phyloP scores from a whole-genome alignment of 2,888 invertebrate genomes.

The Ophraella communa region DNA sequence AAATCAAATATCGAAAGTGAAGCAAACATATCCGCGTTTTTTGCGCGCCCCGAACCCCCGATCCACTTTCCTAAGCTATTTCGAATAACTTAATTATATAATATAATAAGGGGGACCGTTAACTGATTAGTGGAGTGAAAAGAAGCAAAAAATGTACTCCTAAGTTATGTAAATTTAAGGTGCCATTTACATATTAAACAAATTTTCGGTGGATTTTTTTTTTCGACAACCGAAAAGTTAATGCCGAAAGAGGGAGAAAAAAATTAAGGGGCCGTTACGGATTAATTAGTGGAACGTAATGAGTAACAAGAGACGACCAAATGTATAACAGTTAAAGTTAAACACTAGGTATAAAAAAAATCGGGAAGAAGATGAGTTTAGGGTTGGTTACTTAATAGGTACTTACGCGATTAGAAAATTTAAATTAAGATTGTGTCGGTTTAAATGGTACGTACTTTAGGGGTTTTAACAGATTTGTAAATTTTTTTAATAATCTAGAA shows the following conservation, averaged over 20 bases:
- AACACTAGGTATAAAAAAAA: neutral
- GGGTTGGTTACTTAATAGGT: constrained; percentile 1
- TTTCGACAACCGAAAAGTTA: constrained; percentile 22
- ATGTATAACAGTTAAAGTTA: constrained; percentile 1
- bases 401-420: neutral
- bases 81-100: constrained; percentile 33
- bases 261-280: constrained; percentile 26
- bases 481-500: too few relatives aligned
- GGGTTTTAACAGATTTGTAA: too few relatives aligned
- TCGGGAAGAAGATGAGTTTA: neutral
- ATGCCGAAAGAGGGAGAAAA: constrained; percentile 14
- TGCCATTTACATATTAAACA: constrained; percentile 34
- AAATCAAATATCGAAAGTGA: constrained; percentile 1
- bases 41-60: constrained; percentile 15
- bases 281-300: constrained; percentile 24
- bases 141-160: constrained; percentile 28
- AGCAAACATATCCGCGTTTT: constrained; percentile 4
- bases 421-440: too few relatives aligned
- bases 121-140: constrained; percentile 34
- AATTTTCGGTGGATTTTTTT: constrained; percentile 28
- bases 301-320: constrained; percentile 14
- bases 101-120: constrained; percentile 30
- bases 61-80: constrained; percentile 27
- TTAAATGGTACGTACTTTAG: too few relatives aligned
- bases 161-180: constrained; percentile 34